Percentiles rank a stretch among this genome's conserved stretches.
These are phyloP conservation scores for Apostichopus japonicus DNA, from an alignment of 35 echinoderm and acorn worm genomes.

Conservation along the genomic window DNA sequence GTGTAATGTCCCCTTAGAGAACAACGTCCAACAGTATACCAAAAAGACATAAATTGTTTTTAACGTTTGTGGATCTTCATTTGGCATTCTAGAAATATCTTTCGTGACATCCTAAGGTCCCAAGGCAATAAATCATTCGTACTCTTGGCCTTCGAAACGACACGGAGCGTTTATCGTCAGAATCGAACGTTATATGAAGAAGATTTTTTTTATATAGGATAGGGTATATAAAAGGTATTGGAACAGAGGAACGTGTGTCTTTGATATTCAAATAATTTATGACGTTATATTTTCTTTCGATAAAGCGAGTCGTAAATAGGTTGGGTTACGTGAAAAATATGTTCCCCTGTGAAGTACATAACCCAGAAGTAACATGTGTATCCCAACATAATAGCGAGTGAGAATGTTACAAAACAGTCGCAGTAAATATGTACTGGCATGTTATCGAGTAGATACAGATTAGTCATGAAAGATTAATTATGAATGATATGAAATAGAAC, in stretches of 20 bases:
- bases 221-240: neutral
- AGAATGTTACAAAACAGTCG: neutral
- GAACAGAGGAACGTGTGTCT: neutral
- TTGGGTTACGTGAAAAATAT: neutral
- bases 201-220: neutral
- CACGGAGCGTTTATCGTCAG: conserved; percentile 23
- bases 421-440: neutral
- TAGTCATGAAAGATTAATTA: neutral
- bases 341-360: neutral
- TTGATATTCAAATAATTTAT: conserved; percentile 26
- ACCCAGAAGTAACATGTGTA: neutral
- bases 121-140: neutral
- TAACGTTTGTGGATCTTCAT: conserved; percentile 18
- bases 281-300: neutral
- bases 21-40: conserved; percentile 6
- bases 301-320: conserved; percentile 14
- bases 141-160: conserved; percentile 2
- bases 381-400: neutral
- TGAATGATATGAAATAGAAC: neutral
- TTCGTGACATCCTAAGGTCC: conserved; percentile 3
- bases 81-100: conserved; percentile 41
- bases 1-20: conserved; percentile 30
- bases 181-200: conserved; percentile 3
- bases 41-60: conserved; percentile 23
- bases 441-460: neutral